phyloP scores from a whole-genome alignment of 53 echinoderm and acorn worm species.

The Luidia sarsii region DNA sequence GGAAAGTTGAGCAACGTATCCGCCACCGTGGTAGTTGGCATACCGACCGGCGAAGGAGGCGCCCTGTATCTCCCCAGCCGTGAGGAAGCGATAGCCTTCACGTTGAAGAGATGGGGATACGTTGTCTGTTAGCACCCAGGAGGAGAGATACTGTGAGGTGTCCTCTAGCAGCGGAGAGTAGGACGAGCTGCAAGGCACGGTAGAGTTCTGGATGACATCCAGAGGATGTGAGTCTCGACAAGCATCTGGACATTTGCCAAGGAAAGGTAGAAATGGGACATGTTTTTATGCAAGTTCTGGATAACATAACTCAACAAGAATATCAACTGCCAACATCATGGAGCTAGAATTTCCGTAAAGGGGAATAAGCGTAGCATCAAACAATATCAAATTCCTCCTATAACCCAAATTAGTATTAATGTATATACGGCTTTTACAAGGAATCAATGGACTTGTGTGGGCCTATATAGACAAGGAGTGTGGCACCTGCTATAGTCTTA shows the following conservation, averaged over 20 bases:
- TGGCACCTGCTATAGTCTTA: constrained; percentile 56
- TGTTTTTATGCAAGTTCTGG: neutral
- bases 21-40: constrained; percentile 52
- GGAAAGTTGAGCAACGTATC: constrained; percentile 31
- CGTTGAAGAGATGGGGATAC: constrained; percentile 20
- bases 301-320: neutral
- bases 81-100: constrained; percentile 35
- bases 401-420: too few species aligned
- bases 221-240: constrained; percentile 21
- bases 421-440: too few species aligned
- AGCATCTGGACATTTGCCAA: neutral
- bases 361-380: too few species aligned
- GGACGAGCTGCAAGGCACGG: constrained; percentile 32
- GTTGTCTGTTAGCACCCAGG: constrained; percentile 4
- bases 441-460: too few species aligned
- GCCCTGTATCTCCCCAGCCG: constrained; percentile 20
- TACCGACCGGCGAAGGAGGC: constrained; percentile 34
- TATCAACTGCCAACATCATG: too few species aligned
- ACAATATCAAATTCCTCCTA: too few species aligned
- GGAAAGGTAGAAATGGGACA: neutral
- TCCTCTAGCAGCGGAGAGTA: constrained; percentile 16
- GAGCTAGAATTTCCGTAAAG: too few species aligned
- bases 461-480: too few species aligned
- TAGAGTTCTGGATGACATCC: constrained; percentile 23
- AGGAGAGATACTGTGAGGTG: constrained; percentile 26